Percentiles rank a stretch among this genome's conserved stretches.
These are phyloP conservation scores for Eleutherodactylus coqui DNA, from an alignment of 2,797 vertebrate species.

Conservation along the genomic window DNA sequence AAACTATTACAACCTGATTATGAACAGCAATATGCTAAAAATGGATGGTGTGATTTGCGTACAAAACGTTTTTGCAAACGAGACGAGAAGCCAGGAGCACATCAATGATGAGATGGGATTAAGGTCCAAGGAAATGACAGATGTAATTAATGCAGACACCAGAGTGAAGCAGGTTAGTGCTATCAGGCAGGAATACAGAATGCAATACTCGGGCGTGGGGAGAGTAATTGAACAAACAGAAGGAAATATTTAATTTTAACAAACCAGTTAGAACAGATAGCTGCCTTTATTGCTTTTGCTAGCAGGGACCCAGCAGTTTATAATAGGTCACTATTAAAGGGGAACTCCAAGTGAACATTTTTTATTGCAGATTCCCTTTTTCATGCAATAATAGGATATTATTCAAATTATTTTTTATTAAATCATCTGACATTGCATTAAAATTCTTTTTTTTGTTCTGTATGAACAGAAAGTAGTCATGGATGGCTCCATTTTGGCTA, in stretches of 20 bases:
- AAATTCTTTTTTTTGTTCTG: background rate
- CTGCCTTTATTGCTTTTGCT: constrained; percentile 18
- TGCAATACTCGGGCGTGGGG: background rate
- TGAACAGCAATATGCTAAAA: constrained; percentile 82
- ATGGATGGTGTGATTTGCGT: constrained; percentile 80
- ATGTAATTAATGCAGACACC: constrained; percentile 76
- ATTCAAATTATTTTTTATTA: constrained; percentile 8
- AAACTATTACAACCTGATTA: constrained; percentile 83
- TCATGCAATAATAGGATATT: background rate
- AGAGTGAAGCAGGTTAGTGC: constrained; percentile 78
- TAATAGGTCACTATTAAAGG: constrained; percentile 5
- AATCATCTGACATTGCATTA: background rate
- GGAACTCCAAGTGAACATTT: background rate
- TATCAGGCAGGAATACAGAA: constrained; percentile 38
- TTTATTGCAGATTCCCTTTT: background rate
- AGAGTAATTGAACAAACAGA: constrained; percentile 31
- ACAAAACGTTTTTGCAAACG: constrained; percentile 81
- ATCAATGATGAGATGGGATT: constrained; percentile 76
- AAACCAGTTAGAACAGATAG: constrained; percentile 34
- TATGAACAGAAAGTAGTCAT: background rate
- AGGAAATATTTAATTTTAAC: constrained; percentile 42
- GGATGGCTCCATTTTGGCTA: background rate
- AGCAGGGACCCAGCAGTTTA: background rate
- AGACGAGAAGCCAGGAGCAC: constrained; percentile 80
- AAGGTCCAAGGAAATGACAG: constrained; percentile 79